Evolutionary conservation across 1,140 invertebrate genomes (phyloP).

Genomic region (Macrotrachela quadricornifera): DNA sequence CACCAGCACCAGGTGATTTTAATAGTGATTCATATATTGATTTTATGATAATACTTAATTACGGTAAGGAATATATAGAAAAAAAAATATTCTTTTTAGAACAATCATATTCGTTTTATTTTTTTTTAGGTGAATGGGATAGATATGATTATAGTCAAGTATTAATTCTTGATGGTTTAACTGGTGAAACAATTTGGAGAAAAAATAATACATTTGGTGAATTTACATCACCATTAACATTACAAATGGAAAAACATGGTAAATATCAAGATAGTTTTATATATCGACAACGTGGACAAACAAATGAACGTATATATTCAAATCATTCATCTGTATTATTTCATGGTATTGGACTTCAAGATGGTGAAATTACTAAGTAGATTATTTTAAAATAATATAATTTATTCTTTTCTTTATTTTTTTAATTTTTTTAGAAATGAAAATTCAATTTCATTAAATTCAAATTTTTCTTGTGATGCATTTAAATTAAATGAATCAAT

Average conservation of each 20-base stretch:
- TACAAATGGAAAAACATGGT: neutral
- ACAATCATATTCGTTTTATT: too few species aligned
- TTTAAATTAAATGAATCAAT: too few species aligned
- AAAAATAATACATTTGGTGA: neutral
- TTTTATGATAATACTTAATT: slow-evolving; percentile 20
- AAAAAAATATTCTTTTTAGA: too few species aligned
- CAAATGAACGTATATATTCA: neutral
- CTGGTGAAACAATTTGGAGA: neutral
- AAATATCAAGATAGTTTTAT: neutral
- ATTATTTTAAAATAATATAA: neutral
- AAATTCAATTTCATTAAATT: neutral
- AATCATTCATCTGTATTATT: neutral
- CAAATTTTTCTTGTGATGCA: neutral
- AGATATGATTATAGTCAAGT: neutral
- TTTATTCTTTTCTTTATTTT: neutral
- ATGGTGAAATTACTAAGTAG: neutral
- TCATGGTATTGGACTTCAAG: slow-evolving; percentile 1
- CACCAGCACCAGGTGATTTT: slow-evolving; percentile 24
- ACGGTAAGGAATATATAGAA: too few species aligned
- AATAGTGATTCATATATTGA: slow-evolving; percentile 21
- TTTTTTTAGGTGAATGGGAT: slow-evolving; percentile 9
- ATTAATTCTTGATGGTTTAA: neutral
- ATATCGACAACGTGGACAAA: neutral
- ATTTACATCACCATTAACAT: neutral
- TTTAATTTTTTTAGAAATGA: neutral